Conservation (phyloP, 2,888 invertebrate species). For the Eupithecia exiguata region DNA sequence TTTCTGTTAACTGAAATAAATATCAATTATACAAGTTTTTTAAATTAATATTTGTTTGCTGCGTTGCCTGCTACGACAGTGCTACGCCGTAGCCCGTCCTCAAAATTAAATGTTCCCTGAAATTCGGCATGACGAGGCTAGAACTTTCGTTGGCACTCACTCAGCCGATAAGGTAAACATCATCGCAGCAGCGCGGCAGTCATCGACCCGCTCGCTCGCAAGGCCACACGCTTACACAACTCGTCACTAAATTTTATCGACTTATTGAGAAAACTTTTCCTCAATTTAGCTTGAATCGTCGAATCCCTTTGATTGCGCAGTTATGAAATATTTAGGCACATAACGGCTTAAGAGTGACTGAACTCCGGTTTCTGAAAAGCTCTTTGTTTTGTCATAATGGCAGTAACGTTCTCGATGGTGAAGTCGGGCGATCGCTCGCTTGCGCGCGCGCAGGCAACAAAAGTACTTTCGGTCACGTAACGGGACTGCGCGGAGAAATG, state of each 20-base stretch:
- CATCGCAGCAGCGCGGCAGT: conserved; percentile 62
- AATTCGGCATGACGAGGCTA: conserved; percentile 55
- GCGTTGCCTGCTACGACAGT: conserved; percentile 34
- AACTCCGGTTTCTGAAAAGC: conserved; percentile 61
- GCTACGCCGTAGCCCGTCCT: conserved; percentile 58
- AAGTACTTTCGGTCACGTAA: conserved; percentile 83
- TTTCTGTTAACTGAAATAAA: not conserved
- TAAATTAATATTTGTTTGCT: not conserved
- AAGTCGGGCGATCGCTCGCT: conserved; percentile 72
- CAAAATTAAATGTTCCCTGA: conserved; percentile 53
- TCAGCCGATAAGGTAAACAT: conserved; percentile 77
- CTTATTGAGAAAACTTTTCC: conserved; percentile 44
- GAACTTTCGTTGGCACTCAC: conserved; percentile 72
- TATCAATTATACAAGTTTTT: not conserved
- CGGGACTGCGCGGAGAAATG: conserved; percentile 82
- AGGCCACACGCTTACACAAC: conserved; percentile 80
- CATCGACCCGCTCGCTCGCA: conserved; percentile 71
- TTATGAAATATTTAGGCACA: conserved; percentile 27
- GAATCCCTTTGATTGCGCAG: conserved; percentile 35
- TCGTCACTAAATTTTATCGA: conserved; percentile 59
- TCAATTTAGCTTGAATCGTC: conserved; percentile 21
- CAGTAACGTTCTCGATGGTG: conserved; percentile 75
- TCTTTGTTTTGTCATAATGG: conserved; percentile 72
- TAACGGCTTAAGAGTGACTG: conserved; percentile 54
- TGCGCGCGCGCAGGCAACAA: conserved; percentile 69